Evolutionary conservation across 2,113 vertebrate genomes (phyloP).

Genomic region (Ceratotherium simum): DNA sequence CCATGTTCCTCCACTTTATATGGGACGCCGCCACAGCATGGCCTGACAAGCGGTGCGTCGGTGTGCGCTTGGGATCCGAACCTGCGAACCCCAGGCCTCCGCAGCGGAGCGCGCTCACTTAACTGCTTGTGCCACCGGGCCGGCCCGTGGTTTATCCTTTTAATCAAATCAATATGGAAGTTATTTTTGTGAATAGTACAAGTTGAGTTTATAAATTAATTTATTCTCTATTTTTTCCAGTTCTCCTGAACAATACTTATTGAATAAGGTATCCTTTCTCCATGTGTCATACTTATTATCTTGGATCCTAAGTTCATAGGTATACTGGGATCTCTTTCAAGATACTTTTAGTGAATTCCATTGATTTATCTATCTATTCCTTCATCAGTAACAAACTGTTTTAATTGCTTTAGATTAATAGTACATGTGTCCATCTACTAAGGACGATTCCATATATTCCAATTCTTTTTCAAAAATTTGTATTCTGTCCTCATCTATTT

Average conservation of each 20-base stretch:
- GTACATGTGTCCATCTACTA: not conserved
- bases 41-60: too few species aligned
- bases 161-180: not conserved
- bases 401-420: constrained; percentile 32
- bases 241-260: not conserved
- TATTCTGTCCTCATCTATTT: not conserved
- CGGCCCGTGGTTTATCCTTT: not conserved
- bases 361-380: not conserved
- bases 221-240: not conserved
- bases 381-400: not conserved
- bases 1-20: too few species aligned
- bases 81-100: too few species aligned
- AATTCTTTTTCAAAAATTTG: constrained; percentile 12
- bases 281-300: not conserved
- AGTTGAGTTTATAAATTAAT: not conserved
- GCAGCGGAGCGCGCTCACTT: too few species aligned
- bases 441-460: not conserved
- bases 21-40: too few species aligned
- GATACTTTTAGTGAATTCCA: not conserved
- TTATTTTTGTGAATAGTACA: not conserved
- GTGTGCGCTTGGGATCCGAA: too few species aligned
- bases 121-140: too few species aligned
- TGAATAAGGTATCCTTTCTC: not conserved
- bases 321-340: not conserved
- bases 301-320: not conserved